Evolutionary conservation across 2,797 vertebrate species (phyloP).

Genomic region (Parauchenoglanis punctatus): DNA sequence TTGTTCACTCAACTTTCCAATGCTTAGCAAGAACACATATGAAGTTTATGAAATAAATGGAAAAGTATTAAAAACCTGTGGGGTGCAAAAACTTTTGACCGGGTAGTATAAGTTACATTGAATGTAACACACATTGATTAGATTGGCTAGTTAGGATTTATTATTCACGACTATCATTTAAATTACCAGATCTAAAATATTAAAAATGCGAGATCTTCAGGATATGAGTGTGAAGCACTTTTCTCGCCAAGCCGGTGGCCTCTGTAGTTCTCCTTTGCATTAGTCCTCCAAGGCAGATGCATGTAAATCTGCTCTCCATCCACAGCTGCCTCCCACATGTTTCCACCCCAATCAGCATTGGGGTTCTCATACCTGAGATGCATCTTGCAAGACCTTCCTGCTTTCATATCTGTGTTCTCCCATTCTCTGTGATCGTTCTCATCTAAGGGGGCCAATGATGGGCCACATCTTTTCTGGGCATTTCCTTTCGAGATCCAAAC

Average conservation of each 20-base stretch:
- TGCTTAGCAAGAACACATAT: no score
- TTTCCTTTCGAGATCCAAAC: background rate
- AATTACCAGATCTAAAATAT: background rate
- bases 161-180: background rate
- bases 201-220: background rate
- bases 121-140: background rate
- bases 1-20: no score
- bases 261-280: constrained; percentile 41
- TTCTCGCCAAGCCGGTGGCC: constrained; percentile 35
- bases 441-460: background rate
- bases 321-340: constrained; percentile 80
- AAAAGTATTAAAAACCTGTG: no score
- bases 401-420: constrained; percentile 11
- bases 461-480: background rate
- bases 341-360: constrained; percentile 63
- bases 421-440: constrained; percentile 6
- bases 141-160: background rate
- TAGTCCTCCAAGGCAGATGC: constrained; percentile 71
- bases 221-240: background rate
- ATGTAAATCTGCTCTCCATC: constrained; percentile 60
- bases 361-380: constrained; percentile 51
- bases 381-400: constrained; percentile 23
- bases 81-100: no score
- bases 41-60: no score
- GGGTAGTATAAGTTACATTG: no score